Evolutionary conservation across 2,113 vertebrate species (phyloP), one percentile per base, ranked within the genome.

Genomic region (Lagopus muta): DNA sequence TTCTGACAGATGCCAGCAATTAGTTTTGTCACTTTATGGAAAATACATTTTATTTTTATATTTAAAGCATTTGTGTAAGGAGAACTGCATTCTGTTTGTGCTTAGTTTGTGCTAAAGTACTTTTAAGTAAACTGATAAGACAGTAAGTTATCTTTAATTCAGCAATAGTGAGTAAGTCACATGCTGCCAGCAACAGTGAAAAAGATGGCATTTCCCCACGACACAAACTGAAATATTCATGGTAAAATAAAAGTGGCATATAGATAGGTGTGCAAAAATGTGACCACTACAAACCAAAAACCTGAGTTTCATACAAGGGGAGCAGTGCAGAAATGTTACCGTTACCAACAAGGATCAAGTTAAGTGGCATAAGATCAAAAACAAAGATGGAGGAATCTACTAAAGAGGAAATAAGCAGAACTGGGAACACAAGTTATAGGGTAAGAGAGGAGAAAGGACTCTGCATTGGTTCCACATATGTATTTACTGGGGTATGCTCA

Each of bases 11-110:
- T 73, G 62, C 12, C 58, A 92, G 86, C 73, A 82, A 4, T 67
- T 48, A 45, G 13, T 88, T 72, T 82, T 78, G 21, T 16, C 69
- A 79, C 74, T 90, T 91, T 9, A 80, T 61, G 94, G 91, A 97
- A 95, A 96, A 97, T 25, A 77, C 88, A 96, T 97, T 97, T 96
- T 96, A 96, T 94, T 96, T 92, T 96, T 86, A 48, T 54, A 94
- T 64, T 65, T 88, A 69, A 21, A 90, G 86, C 70, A 73, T 54
- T 79, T 86, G 76, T 75, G 54, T 75, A 96, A n/a, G 75, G 47
- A 92, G 82, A 93, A n/a, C 65, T 92, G 79, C 66, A 88, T 74
- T 93, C 55, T 91, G 75, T 69, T 93, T 83, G 86, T 34, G 36
- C 70, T 84, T 1, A 93, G 43, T 55, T 85, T 91, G 45, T 72